These are phyloP conservation scores for Phragmatobia fuliginosa DNA, from an alignment of 2,888 invertebrate species.

Conservation along the genomic window DNA sequence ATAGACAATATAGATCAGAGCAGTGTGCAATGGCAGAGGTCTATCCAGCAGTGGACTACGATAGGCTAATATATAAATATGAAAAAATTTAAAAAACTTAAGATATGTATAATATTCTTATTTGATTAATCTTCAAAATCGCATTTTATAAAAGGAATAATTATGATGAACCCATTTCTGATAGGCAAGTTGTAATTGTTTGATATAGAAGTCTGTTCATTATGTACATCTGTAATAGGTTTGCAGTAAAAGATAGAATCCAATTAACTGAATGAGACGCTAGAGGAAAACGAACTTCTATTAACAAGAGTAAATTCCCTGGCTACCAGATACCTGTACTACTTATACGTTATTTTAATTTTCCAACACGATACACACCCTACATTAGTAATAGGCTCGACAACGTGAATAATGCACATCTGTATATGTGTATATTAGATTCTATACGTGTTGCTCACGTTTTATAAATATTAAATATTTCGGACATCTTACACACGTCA, in stretches of 20 bases:
- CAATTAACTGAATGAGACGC: constrained; percentile 15
- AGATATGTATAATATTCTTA: too few relatives aligned
- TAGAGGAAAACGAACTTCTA: constrained; percentile 10
- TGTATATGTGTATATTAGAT: neutral
- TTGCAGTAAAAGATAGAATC: constrained; percentile 6
- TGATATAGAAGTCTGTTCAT: neutral
- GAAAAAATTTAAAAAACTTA: too few relatives aligned
- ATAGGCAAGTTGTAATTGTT: too few relatives aligned
- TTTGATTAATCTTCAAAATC: too few relatives aligned
- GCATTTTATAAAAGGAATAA: too few relatives aligned
- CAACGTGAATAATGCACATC: neutral
- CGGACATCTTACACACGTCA: too few relatives aligned
- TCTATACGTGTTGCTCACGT: neutral
- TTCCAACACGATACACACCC: constrained; percentile 17
- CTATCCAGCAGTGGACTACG: too few relatives aligned
- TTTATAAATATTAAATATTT: too few relatives aligned
- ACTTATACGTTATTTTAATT: constrained; percentile 18
- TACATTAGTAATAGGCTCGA: constrained; percentile 3
- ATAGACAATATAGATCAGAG: too few relatives aligned
- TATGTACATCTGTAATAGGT: neutral
- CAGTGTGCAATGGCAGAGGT: too few relatives aligned
- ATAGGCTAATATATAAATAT: too few relatives aligned
- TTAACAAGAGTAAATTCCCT: constrained; percentile 8
- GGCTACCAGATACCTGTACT: constrained; percentile 3
- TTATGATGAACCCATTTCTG: too few relatives aligned